Conservation (phyloP, 2,888 invertebrate species). For the Mayetiola destructor region DNA sequence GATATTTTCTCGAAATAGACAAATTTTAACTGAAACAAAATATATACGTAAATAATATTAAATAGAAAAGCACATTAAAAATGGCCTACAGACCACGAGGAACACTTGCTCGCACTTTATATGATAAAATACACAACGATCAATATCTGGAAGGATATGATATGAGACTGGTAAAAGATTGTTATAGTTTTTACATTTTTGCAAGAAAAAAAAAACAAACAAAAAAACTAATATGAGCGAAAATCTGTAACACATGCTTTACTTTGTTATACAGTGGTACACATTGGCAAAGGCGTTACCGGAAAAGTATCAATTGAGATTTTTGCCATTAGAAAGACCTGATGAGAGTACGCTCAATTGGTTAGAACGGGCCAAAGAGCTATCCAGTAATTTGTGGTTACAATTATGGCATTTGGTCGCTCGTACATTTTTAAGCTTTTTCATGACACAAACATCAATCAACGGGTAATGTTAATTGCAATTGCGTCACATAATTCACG, state of each 20-base stretch:
- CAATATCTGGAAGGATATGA: constrained; percentile 32
- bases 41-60: no score
- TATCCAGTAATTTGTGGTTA: constrained; percentile 46
- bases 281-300: constrained; percentile 27
- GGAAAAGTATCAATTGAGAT: constrained; percentile 29
- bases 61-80: no score
- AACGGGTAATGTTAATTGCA: constrained; percentile 52
- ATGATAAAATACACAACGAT: constrained; percentile 34
- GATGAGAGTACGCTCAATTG: constrained; percentile 30
- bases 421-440: constrained; percentile 68
- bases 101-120: constrained; percentile 32
- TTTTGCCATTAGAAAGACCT: constrained; percentile 29
- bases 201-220: constrained; percentile 4
- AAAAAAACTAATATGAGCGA: not conserved
- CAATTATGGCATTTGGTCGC: constrained; percentile 84
- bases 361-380: constrained; percentile 30
- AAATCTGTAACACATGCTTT: not conserved
- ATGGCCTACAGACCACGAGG: constrained; percentile 32
- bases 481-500: constrained; percentile 34
- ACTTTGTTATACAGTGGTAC: constrained; percentile 28
- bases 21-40: no score
- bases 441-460: constrained; percentile 89
- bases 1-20: no score
- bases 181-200: constrained; percentile 7
- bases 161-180: constrained; percentile 27